Evolutionary conservation across 2,888 invertebrate genomes (phyloP).

Genomic region (Neelides folsomi): DNA sequence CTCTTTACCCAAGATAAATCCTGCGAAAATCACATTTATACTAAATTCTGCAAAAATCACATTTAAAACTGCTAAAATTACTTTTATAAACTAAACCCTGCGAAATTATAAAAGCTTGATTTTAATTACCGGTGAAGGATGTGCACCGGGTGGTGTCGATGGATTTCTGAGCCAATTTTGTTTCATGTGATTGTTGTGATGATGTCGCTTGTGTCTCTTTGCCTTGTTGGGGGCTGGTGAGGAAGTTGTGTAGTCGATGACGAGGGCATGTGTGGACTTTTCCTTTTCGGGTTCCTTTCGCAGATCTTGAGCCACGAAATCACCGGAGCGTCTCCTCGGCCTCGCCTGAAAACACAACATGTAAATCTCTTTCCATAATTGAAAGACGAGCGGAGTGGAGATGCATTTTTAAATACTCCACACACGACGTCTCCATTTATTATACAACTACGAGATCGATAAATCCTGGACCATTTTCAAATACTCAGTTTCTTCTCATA

Average conservation of each 20-base stretch:
- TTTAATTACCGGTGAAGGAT: too few relatives aligned
- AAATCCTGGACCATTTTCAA: too few relatives aligned
- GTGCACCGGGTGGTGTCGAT: neutral
- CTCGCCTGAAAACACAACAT: constrained; percentile 47
- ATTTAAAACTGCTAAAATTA: too few relatives aligned
- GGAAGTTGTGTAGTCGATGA: constrained; percentile 16
- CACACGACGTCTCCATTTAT: too few relatives aligned
- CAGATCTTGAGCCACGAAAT: constrained; percentile 49
- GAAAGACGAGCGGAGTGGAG: neutral
- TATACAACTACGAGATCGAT: too few relatives aligned
- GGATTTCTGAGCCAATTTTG: neutral
- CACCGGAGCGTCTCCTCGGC: constrained; percentile 69
- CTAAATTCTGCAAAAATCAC: neutral
- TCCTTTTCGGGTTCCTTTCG: constrained; percentile 37
- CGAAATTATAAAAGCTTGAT: too few relatives aligned
- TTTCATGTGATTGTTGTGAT: constrained; percentile 3
- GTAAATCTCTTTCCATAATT: neutral
- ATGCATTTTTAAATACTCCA: neutral
- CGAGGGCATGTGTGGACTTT: constrained; percentile 9
- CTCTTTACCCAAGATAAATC: too few relatives aligned
- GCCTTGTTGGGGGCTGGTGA: constrained; percentile 5
- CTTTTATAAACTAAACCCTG: too few relatives aligned
- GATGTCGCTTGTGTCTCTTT: constrained; percentile 3
- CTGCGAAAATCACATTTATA: too few relatives aligned
- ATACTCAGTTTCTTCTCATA: too few relatives aligned